Evolutionary conservation across 30 jellyfish, hydroid and myxozoan genomes (phyloP), one percentile per base, ranked within the genome.

Genomic region (Turritopsis dohrnii): DNA sequence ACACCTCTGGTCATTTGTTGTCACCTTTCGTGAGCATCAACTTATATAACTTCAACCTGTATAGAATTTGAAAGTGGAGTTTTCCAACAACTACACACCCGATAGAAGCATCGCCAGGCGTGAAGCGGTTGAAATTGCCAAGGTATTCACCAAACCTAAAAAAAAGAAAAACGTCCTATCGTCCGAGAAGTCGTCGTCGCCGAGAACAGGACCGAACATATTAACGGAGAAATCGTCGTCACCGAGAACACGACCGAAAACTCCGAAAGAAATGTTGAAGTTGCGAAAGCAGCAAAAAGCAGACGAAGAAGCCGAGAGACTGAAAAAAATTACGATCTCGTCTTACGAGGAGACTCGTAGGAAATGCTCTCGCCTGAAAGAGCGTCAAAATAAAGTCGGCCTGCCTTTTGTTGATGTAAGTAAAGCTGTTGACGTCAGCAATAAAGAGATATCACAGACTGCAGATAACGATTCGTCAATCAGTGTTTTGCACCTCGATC

Each of bases 251-350:
- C 52, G 83, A 4, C 83, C 83, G 65, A n/a, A n/a, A 41, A 74
- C 83, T 16, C 83, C 83, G 26, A 74, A 74, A 74, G 97, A 92
- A 79, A 65, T 89, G 53, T 72, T 87, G 41, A 79, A 81, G 80
- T 84, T 65, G 79, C 69, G 96, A 26, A 92, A 92, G 71, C 96
- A 87, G 79, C 88, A 87, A 29, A 84, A 76, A 52, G 97, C 95
- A 29, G 96, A 87, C 87, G 92, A 88, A 66, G 97, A 92, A 75
- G 96, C 96, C 24, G 82, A 90, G 72, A 79, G 88, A 74, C 71
- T 92, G 26, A 92, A 85, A 95, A 86, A 65, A 30, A 81, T 87
- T 7, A 92, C 96, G 0, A 87, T 85, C 18, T 65, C 41, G 54
- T 83, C 97, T 3, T 92, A 92, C 86, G 79, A 60, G 66, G 96